Percentiles rank a stretch among this genome's conserved stretches.
These are phyloP conservation scores for Sebastes schlegelii DNA, from an alignment of 2,113 vertebrate genomes.

Conservation along the genomic window DNA sequence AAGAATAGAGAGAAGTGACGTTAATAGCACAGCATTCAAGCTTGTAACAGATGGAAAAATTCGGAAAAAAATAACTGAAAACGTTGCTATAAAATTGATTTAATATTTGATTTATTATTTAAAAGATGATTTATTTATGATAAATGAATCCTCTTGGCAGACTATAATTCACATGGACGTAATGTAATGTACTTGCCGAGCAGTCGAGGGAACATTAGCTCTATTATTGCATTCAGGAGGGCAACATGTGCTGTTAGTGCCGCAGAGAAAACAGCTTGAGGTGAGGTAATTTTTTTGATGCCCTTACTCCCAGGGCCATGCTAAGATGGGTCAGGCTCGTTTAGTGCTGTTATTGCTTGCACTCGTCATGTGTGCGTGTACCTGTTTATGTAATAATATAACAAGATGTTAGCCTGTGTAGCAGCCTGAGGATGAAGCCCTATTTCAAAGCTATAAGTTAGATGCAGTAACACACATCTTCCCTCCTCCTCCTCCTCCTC, in stretches of 20 bases:
- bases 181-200: slow-evolving; percentile 1
- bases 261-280: slow-evolving; percentile 10
- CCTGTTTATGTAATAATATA: slow-evolving; percentile 11
- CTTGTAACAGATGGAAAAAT: neutral
- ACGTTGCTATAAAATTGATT: neutral
- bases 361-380: slow-evolving; percentile 3
- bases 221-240: slow-evolving; percentile 10
- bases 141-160: neutral
- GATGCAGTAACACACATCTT: neutral
- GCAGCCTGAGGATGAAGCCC: slow-evolving; percentile 17
- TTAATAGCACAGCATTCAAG: neutral
- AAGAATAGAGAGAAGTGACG: neutral
- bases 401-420: slow-evolving; percentile 12
- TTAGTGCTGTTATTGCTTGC: neutral
- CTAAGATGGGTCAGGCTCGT: slow-evolving; percentile 19
- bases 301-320: neutral
- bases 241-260: neutral
- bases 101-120: no score
- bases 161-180: slow-evolving; percentile 7
- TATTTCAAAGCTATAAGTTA: slow-evolving; percentile 20
- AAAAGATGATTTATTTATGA: no score
- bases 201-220: slow-evolving; percentile 8
- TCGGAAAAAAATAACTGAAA: slow-evolving; percentile 1
- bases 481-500: neutral
- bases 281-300: slow-evolving; percentile 17